phyloP scores from a whole-genome alignment of 2,797 vertebrate genomes.

The Xenops minutus region DNA sequence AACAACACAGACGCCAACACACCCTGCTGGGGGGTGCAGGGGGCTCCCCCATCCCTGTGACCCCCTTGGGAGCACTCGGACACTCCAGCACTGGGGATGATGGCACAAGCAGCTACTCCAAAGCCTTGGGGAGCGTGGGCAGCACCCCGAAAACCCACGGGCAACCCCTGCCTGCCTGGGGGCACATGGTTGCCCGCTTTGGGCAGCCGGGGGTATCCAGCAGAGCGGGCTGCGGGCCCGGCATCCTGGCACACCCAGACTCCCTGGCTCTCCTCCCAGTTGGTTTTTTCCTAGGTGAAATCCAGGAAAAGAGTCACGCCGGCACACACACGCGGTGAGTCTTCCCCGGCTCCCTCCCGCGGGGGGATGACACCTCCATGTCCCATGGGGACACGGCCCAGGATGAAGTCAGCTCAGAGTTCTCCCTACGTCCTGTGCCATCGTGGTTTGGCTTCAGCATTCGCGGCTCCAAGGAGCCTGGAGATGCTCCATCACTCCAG shows the following conservation, averaged over 20 bases:
- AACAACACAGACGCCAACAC: background rate
- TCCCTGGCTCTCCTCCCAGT: conserved; percentile 34
- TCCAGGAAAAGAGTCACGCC: background rate
- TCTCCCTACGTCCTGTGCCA: background rate
- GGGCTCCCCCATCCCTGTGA: background rate
- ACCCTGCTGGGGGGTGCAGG: accelerated
- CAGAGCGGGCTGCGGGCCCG: background rate
- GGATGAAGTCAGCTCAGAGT: background rate
- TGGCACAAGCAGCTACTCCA: accelerated
- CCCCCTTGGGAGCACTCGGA: accelerated
- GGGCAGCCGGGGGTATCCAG: background rate
- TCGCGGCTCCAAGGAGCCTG: background rate
- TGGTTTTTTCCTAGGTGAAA: conserved; percentile 49
- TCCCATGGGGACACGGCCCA: accelerated
- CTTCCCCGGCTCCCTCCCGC: background rate
- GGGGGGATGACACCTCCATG: background rate
- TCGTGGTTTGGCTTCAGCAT: background rate
- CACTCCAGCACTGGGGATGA: accelerated
- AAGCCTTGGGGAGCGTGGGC: background rate
- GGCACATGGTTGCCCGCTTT: accelerated
- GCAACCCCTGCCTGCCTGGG: background rate
- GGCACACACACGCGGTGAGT: accelerated
- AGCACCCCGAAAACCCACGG: background rate
- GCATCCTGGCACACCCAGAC: background rate
- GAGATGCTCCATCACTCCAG: background rate